These are phyloP conservation scores for Ctenopoma kingsleyae DNA, from an alignment of 2,797 vertebrate genomes.

Conservation along the genomic window DNA sequence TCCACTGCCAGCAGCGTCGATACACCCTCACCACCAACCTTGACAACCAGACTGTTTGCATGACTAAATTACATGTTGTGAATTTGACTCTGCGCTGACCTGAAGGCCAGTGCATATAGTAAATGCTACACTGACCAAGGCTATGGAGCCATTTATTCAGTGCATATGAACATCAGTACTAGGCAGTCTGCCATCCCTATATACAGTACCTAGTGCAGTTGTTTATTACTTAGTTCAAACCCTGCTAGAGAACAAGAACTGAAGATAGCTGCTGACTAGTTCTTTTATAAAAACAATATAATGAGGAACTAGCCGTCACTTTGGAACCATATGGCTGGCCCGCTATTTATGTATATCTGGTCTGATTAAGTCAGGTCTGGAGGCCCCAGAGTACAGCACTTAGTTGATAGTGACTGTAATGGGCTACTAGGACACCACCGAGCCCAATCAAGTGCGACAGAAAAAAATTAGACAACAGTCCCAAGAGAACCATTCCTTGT, in stretches of 20 bases:
- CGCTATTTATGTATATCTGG: slow-evolving; percentile 77
- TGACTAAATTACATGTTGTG: slow-evolving; percentile 61
- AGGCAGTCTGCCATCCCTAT: neutral
- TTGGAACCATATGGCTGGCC: slow-evolving; percentile 70
- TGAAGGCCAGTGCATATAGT: slow-evolving; percentile 35
- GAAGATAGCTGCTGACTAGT: slow-evolving; percentile 20
- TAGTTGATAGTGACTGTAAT: slow-evolving; percentile 79
- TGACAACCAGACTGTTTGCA: slow-evolving; percentile 23
- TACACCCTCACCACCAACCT: slow-evolving; percentile 28
- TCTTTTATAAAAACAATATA: slow-evolving; percentile 31
- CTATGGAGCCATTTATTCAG: neutral
- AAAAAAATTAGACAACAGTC: slow-evolving; percentile 56
- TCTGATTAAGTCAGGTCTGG: slow-evolving; percentile 80
- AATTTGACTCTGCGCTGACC: slow-evolving; percentile 29
- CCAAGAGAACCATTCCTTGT: slow-evolving; percentile 53
- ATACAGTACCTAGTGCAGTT: slow-evolving; percentile 1
- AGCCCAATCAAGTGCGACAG: slow-evolving; percentile 56
- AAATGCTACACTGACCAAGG: slow-evolving; percentile 30
- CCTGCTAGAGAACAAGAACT: slow-evolving; percentile 17
- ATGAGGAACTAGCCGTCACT: slow-evolving; percentile 53
- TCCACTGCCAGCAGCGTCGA: slow-evolving; percentile 42
- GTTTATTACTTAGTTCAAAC: slow-evolving; percentile 40
- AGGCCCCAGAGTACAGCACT: slow-evolving; percentile 66
- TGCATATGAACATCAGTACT: neutral
- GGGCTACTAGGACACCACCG: slow-evolving; percentile 76